Evolutionary conservation across 2,888 invertebrate genomes (phyloP).

Genomic region (Myopa tessellatipennis): DNA sequence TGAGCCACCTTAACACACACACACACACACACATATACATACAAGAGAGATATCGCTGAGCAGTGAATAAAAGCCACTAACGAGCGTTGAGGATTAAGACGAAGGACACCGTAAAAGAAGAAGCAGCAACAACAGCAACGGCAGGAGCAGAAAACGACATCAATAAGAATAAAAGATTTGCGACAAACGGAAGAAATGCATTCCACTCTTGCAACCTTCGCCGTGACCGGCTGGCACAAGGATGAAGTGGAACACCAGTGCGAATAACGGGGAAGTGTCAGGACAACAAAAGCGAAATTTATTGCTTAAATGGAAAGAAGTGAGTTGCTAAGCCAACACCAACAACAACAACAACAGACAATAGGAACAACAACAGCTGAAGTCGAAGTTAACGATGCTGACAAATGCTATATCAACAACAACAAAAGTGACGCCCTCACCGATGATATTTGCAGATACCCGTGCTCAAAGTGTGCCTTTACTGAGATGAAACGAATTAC

Average conservation of each 20-base stretch:
- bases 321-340: not conserved
- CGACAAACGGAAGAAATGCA: not conserved
- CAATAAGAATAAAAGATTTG: not conserved
- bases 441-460: no score
- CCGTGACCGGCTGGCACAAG: not conserved
- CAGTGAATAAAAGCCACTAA: constrained; percentile 33
- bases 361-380: no score
- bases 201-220: constrained; percentile 10
- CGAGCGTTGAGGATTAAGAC: constrained; percentile 27
- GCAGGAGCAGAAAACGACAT: not conserved
- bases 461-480: no score
- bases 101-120: constrained; percentile 13
- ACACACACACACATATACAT: not conserved
- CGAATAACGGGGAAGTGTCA: not conserved
- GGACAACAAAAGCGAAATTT: constrained; percentile 26
- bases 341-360: constrained; percentile 9
- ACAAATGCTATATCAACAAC: no score
- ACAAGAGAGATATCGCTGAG: not conserved
- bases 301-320: constrained; percentile 27
- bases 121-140: not conserved
- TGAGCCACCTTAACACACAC: not conserved
- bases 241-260: not conserved
- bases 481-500: no score
- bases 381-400: no score
- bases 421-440: no score